Evolutionary conservation across 2,113 vertebrate species (phyloP).

Genomic region (Azemiops feae): DNA sequence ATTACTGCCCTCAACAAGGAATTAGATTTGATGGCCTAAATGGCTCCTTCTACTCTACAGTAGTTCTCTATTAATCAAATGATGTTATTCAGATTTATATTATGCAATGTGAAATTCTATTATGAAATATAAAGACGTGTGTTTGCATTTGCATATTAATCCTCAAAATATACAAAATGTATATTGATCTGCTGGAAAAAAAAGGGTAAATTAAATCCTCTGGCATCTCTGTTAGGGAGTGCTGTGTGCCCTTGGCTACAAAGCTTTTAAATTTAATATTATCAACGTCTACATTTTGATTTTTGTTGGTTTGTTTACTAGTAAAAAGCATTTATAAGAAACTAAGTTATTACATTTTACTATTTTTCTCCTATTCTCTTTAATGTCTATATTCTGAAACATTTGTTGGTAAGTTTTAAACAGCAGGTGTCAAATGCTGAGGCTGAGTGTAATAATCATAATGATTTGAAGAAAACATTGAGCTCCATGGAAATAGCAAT

Average conservation of each 20-base stretch:
- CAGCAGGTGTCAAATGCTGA: slow-evolving; percentile 56
- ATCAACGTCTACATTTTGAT: slow-evolving; percentile 6
- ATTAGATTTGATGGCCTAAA: not conserved
- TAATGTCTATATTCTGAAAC: slow-evolving; percentile 47
- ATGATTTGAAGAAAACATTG: slow-evolving; percentile 50
- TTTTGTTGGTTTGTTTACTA: not conserved
- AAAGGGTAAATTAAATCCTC: not conserved
- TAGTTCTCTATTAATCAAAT: not conserved
- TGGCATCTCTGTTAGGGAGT: not conserved
- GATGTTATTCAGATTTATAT: not conserved
- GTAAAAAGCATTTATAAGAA: not conserved
- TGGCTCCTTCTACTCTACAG: not conserved
- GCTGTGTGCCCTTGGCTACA: not conserved
- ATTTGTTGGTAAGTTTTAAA: slow-evolving; percentile 55
- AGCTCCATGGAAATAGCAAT: slow-evolving; percentile 19
- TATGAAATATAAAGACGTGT: not conserved
- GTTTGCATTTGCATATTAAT: not conserved
- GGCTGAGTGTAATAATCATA: slow-evolving; percentile 55
- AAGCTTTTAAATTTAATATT: slow-evolving; percentile 14
- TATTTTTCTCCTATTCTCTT: slow-evolving; percentile 30
- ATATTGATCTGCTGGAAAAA: not conserved
- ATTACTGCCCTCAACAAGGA: not conserved
- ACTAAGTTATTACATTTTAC: slow-evolving; percentile 29
- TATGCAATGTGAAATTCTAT: not conserved
- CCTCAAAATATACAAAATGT: not conserved